Conservation (phyloP, 2,888 invertebrate genomes). For the Pollenia griseotomentosa region DNA sequence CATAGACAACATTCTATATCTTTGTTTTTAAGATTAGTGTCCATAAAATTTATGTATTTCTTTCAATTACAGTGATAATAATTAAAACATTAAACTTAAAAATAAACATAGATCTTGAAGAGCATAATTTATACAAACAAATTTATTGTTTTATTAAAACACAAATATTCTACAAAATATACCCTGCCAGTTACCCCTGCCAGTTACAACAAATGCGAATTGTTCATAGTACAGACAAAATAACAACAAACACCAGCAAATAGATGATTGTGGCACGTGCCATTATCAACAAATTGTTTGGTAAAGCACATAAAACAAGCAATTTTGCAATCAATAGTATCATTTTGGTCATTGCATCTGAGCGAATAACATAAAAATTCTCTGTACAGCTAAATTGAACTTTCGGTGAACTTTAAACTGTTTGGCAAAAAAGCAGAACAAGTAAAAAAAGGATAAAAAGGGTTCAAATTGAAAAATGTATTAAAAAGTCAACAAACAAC, state of each 20-base stretch:
- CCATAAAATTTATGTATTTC: neutral
- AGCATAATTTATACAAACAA: slow-evolving; percentile 15
- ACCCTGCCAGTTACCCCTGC: slow-evolving; percentile 7
- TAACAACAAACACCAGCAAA: neutral
- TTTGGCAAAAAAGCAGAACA: neutral
- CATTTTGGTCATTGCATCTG: slow-evolving; percentile 51
- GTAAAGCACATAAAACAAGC: slow-evolving; percentile 60
- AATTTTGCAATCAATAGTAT: slow-evolving; percentile 62
- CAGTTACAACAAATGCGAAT: neutral
- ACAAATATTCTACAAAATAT: slow-evolving; percentile 37
- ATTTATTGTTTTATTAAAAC: slow-evolving; percentile 53
- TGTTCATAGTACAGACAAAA: neutral
- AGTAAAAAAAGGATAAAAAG: slow-evolving; percentile 45
- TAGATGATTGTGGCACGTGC: slow-evolving; percentile 62
- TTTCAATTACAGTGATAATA: slow-evolving; percentile 50
- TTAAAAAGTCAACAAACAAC: slow-evolving; percentile 55
- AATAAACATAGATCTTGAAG: slow-evolving; percentile 3
- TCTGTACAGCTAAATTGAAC: slow-evolving; percentile 53
- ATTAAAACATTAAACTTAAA: slow-evolving; percentile 62
- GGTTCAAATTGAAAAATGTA: slow-evolving; percentile 52
- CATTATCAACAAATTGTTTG: slow-evolving; percentile 69
- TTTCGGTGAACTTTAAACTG: slow-evolving; percentile 58
- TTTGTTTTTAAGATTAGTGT: neutral
- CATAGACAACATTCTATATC: slow-evolving; percentile 25
- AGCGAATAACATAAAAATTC: slow-evolving; percentile 38